Base-by-base conservation (phyloP, 2,797 vertebrate species). In the Galago senegalensis region DNA sequence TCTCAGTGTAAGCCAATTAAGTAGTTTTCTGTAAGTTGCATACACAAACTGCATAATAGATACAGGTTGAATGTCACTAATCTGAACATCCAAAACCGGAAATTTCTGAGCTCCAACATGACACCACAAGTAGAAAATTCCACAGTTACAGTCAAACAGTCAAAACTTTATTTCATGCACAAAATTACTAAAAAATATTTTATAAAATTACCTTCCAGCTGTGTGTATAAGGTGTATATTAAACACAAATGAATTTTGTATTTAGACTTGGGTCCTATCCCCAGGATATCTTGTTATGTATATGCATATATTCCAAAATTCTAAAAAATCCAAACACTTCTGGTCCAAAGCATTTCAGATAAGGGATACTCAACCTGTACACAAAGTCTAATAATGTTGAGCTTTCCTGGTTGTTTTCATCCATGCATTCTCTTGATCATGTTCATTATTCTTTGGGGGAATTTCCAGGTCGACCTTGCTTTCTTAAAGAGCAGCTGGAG, bases 361-460 rank as follows among this genome's bases (percentile, higher is more conserved):
- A 34, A 14, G 21, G 31, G 7, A 79, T 79, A 79, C 21, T 79
- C n/a, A 34, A 25, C 53, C 12, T 58, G 7, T 58, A 25, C 7
- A 80, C 7, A 85, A 65, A 60, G 12, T 5, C 10, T 72, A 65
- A 63, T 49, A 49, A 58, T 21, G 5, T 46, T 89, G 79, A 76
- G 14, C 53, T 85, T 92, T 85, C 18, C 27, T 61, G 3, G 17
- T 87, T 81, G 72, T 79, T 95, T 94, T 96, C 23, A 89, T 81
- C 87, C 61, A 60, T n/a, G 11, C 11, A 31, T 75, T 84, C 79
- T 95, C 43, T 88, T 93, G 77, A 65, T 70, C 53, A 56, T 70
- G 43, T 82, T 76, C 77, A 43, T 77, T 93, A 27, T 65, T 10
- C 10, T 79, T 75, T 60, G 58, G 77, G 58, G 34, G 58, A 7